Evolutionary conservation across 1,140 invertebrate species (phyloP), one percentile per base, ranked within the genome.

Genomic region (Arion vulgaris): DNA sequence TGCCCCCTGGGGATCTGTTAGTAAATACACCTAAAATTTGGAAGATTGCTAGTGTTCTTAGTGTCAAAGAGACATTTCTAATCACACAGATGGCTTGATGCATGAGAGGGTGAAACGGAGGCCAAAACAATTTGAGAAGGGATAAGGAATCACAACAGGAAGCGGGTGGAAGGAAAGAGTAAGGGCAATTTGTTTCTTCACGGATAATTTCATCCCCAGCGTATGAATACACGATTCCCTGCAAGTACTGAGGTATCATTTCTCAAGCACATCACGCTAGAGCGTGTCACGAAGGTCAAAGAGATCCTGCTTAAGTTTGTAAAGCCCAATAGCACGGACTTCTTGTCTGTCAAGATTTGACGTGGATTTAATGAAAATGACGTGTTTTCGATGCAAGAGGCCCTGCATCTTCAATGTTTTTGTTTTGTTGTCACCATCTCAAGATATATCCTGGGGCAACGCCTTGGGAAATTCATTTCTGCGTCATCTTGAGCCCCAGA

Each of bases 361-460:
- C 62, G 62, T n/a, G n/a, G 17, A 32, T 66, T 66, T 66, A 66
- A 66, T 66, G 62, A 66, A 66, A 66, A 11, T 66, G 62, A 66
- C 62, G 17, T 66, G 28, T 28, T 32, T 28, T 66, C 19, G 2
- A 66, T 32, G n/a, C n/a, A 32, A 32, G 62, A 7, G n/a, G n/a
- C 4, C 32, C 62, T 66, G 11, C n/a, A 2, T n/a, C 62, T 17
- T 23, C 62, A n/a, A 66, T 28, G 28, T 66, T 66, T 66, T 28
- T 66, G 28, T 66, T 66, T 28, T 66, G 62, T 32, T 66, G 62
- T 66, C 62, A 66, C 32, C 62, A 17, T 32, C 28, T 11, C 28
- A 32, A 66, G 62, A 32, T 7, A 66, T 1, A 32, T 32, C 53
- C 15, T 15, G 2, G 53, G 23, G 17, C 26, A 57, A n/a, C 19